Evolutionary conservation across 2,797 vertebrate species (phyloP), one percentile per base, ranked within the genome.

Genomic region (Synanceia verrucosa): DNA sequence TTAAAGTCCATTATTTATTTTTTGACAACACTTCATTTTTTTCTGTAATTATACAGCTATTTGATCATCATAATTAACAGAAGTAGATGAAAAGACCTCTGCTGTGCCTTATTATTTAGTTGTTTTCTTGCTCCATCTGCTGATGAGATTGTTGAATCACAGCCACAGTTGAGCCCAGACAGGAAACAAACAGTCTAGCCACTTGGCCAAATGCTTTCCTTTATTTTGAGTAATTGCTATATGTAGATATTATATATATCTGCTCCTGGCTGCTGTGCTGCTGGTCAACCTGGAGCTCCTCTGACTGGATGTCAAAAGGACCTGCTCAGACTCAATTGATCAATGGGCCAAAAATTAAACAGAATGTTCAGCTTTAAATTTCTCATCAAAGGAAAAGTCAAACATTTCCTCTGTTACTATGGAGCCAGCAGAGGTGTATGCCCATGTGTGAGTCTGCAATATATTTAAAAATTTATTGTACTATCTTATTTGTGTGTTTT

Each of bases 81-180:
- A n/a, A 46, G 14, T 29, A 19, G 3, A 57, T 3, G 5, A 7
- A 46, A 6, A n/a, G 6, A 66, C 26, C 24, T 5, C 24, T 60
- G 2, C 13, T 33, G 24, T 58, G 8, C 3, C 7, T n/a, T 16
- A 19, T 19, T 33, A 9, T 76, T 83, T 41, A 18, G 59, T 78
- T 70, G 73, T 76, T 76, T 44, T 81, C 10, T 87, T 81, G 73
- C 86, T 3, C 91, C 89, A 74, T 63, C 94, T 93, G 81, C 85
- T 92, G 93, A 43, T 79, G 19, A 66, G 4, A 73, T n/a, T 13
- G 0, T 14, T 34, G 34, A 63, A 62, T 66, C 60, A 53, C 90
- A 82, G 24, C 21, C 31, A 10, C 1, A 53, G 4, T 13, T 21
- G 8, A 4, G 33, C 19, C 16, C 59, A 33, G 12, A 36, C 13